Evolutionary conservation across 2,113 vertebrate species (phyloP), one percentile per base, ranked within the genome.

Genomic region (Oxyura jamaicensis): DNA sequence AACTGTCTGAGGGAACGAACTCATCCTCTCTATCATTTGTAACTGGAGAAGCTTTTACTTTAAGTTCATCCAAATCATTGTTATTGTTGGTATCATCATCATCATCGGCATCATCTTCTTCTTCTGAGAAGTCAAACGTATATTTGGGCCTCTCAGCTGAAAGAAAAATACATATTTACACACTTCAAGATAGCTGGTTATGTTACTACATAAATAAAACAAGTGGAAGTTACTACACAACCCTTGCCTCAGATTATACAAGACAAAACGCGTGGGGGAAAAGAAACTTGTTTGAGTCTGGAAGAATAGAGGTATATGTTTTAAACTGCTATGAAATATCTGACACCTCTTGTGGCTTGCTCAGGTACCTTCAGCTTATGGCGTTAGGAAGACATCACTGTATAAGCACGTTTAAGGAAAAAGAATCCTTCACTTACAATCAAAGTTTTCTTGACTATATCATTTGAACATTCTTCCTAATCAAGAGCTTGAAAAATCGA

Each of bases 61-160:
- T 98, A 7, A 99, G 94, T 18, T 99, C 99, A 74, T 98, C 97
- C 91, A 98, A 96, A 86, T 98, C 98, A 66, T 98, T 98, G 82
- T 97, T 98, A 25, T 97, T 97, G 93, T 95, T 96, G 86, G 91
- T 74, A 86, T 97, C 96, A 18, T 98, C 98, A 9, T 99, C 98
- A 8, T 98, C 98, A 42, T 98, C 99, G 0, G 98, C 98, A 69
- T 98, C 98, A 3, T 98, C 98, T 86, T 99, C 99, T 39, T 99
- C 99, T 97, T 99, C 99, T 4, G 99, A 99, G 98, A 99, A 99
- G 96, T 99, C 99, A 87, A 99, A 99, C 2, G 99, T 99, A 83
- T 99, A 99, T 96, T 99, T 99, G 56, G 99, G 99, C 95, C 99
- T 99, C 95, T 99, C 99, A 56, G 99, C 99, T 99, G 94, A 44